Conservation (phyloP, 1,140 invertebrate species). For the Muscidifurax raptorellus region DNA sequence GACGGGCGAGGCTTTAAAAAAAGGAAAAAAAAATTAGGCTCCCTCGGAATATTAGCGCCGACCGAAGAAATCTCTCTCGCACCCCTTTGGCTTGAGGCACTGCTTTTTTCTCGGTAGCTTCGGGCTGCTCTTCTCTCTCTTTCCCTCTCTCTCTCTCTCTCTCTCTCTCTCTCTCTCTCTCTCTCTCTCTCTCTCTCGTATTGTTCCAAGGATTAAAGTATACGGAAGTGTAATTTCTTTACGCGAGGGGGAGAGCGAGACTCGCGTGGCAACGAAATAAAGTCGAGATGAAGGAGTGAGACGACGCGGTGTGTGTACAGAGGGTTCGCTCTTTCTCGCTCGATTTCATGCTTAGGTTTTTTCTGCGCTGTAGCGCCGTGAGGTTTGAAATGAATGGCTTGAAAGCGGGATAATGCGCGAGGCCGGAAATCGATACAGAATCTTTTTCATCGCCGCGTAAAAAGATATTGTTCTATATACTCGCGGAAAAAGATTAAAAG, state of each 20-base stretch:
- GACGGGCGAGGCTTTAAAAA: conserved; percentile 56
- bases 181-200: conserved; percentile 49
- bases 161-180: conserved; percentile 29
- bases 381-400: not conserved
- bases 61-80: conserved; percentile 48
- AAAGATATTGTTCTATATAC: no score
- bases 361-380: conserved; percentile 42
- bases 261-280: conserved; percentile 47
- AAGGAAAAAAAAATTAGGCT: conserved; percentile 69
- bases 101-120: conserved; percentile 37
- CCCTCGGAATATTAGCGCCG: conserved; percentile 70
- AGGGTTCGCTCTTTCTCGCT: conserved; percentile 30
- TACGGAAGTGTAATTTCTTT: conserved; percentile 70
- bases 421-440: not conserved
- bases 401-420: conserved; percentile 13
- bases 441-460: no score
- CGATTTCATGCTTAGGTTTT: conserved; percentile 13
- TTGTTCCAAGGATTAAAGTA: conserved; percentile 72
- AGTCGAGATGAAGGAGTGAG: conserved; percentile 16
- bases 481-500: not conserved
- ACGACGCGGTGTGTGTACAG: not conserved
- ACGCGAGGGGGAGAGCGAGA: conserved; percentile 49
- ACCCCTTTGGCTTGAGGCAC: conserved; percentile 64
- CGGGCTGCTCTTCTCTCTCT: conserved; percentile 29
- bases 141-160: conserved; percentile 30